phyloP scores from a whole-genome alignment of 2,888 invertebrate species.

The Molorchus minor region DNA sequence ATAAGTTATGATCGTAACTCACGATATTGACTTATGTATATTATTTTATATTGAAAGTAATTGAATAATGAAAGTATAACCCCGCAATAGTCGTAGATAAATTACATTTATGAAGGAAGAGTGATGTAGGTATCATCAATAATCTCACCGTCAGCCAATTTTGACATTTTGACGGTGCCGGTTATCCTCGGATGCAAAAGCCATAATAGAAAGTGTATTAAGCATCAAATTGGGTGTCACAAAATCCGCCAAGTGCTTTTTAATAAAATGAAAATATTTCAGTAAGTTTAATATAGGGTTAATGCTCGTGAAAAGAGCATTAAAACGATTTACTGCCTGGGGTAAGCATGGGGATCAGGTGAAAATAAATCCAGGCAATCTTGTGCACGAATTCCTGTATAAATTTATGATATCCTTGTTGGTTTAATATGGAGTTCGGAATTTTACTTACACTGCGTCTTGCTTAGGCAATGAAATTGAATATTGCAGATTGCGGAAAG shows the following conservation, averaged over 20 bases:
- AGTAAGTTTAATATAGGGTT: background rate
- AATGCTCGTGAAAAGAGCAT: conserved; percentile 1
- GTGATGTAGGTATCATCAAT: no score
- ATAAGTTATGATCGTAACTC: no score
- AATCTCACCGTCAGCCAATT: no score
- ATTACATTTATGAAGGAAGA: no score
- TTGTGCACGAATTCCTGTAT: conserved; percentile 10
- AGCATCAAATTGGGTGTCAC: background rate
- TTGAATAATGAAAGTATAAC: no score
- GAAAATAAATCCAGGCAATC: conserved; percentile 20
- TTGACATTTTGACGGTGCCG: no score
- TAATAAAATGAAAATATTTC: conserved; percentile 6
- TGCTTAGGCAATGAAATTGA: conserved; percentile 12
- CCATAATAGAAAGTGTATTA: background rate
- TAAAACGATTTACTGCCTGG: background rate
- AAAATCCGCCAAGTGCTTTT: background rate
- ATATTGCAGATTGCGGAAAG: background rate
- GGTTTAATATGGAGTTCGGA: conserved; percentile 12
- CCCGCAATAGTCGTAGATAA: no score
- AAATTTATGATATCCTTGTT: conserved; percentile 2
- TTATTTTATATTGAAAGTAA: no score
- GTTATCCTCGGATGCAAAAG: no score
- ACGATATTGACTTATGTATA: no score
- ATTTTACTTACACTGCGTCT: conserved; percentile 14
- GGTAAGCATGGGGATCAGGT: background rate